These are phyloP conservation scores for Aphyosemion australe DNA, from an alignment of 2,113 vertebrate genomes.

Conservation along the genomic window DNA sequence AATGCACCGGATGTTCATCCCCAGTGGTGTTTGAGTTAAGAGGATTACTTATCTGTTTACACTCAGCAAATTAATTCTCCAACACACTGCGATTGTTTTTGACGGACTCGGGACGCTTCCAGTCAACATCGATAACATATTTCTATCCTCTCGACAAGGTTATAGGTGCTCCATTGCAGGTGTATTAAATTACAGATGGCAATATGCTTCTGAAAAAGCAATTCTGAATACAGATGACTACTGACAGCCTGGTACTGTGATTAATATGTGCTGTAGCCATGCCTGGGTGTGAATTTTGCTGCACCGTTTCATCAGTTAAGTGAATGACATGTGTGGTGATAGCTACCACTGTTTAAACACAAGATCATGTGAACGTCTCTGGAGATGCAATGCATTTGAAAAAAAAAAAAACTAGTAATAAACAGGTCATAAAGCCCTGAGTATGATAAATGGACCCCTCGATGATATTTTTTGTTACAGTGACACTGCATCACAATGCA, in stretches of 20 bases:
- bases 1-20: neutral
- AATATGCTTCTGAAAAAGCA: constrained; percentile 49
- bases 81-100: constrained; percentile 44
- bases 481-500: constrained; percentile 24
- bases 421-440: too few species aligned
- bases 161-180: constrained; percentile 46
- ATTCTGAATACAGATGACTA: constrained; percentile 61
- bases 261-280: constrained; percentile 34
- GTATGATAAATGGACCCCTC: neutral
- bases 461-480: constrained; percentile 9
- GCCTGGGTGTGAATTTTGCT: constrained; percentile 13
- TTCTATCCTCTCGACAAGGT: constrained; percentile 67
- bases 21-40: constrained; percentile 28
- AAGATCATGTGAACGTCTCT: neutral
- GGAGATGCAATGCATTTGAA: neutral
- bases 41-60: constrained; percentile 41
- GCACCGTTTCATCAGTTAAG: constrained; percentile 25
- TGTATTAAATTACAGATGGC: constrained; percentile 63
- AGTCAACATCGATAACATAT: constrained; percentile 61
- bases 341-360: neutral
- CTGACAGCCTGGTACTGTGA: constrained; percentile 33
- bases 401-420: too few species aligned
- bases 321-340: constrained; percentile 35
- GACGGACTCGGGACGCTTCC: constrained; percentile 50
- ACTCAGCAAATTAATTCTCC: constrained; percentile 23